These are phyloP conservation scores for Nasonia longicornis DNA, from an alignment of 1,140 invertebrate genomes.

Conservation along the genomic window DNA sequence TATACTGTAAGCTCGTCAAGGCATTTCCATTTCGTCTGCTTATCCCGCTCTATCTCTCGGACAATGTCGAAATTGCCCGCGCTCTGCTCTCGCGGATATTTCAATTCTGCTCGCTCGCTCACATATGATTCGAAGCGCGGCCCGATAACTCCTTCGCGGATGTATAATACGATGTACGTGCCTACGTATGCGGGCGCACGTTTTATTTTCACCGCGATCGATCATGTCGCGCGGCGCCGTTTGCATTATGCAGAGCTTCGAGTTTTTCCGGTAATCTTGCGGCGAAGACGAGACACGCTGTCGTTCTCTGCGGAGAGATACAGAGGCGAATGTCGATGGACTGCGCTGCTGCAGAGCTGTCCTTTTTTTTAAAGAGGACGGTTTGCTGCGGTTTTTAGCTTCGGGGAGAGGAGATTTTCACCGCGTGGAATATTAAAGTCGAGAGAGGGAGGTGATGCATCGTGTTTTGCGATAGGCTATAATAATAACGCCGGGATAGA, in stretches of 20 bases:
- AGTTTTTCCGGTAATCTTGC: slow-evolving; percentile 6
- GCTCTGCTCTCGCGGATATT: not conserved
- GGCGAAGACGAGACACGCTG: not conserved
- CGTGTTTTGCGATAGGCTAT: too few species aligned
- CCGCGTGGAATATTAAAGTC: too few species aligned
- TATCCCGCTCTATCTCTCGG: not conserved
- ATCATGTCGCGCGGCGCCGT: not conserved
- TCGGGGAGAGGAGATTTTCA: too few species aligned
- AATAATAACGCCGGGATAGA: too few species aligned
- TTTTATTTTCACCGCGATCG: not conserved
- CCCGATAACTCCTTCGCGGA: not conserved
- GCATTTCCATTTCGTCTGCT: too few species aligned
- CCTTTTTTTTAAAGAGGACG: too few species aligned
- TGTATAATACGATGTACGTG: too few species aligned
- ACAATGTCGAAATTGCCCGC: not conserved
- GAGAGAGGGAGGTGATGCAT: too few species aligned
- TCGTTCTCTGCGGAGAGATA: too few species aligned
- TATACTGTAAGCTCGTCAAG: too few species aligned
- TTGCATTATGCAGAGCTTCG: not conserved
- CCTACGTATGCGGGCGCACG: not conserved
- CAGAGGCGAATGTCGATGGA: not conserved
- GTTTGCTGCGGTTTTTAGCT: too few species aligned
- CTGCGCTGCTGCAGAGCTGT: too few species aligned
- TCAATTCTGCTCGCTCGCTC: not conserved
- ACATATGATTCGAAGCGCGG: not conserved